Evolutionary conservation across 2,888 invertebrate species (phyloP), one percentile per base, ranked within the genome.

Genomic region (Abrostola tripartita): DNA sequence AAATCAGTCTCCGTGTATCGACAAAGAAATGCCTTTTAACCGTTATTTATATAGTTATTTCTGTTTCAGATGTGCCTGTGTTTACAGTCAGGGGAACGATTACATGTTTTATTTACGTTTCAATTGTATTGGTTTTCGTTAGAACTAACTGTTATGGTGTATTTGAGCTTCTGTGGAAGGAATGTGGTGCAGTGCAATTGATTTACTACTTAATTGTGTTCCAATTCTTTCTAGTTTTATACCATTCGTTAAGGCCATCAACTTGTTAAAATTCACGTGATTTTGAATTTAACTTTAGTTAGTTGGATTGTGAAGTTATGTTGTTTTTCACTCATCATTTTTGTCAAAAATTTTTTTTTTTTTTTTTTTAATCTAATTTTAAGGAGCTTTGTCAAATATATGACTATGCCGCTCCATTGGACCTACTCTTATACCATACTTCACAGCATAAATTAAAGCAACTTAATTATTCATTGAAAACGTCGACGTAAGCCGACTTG

Each of bases 1-100:
- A 93, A 93, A 93, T 93, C 93, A 92, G 92, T 92, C 90, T 87
- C 86, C 80, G 79, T 78, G 86, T 87, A 90, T 92, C 90, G 89
- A 91, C 89, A 92, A 91, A 91, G 90, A 89, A 91, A 89, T 90
- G 76, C 89, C 86, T 89, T 87, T 76, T 81, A 76, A 59, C 84
- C 67, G 87, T 87, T 91, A 92, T 92, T 92, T 92, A 91, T 91
- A 87, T 84, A 82, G 84, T 85, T 88, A 91, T 90, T 90, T 85
- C 75, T 68, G 81, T 74, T 71, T 63, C 66, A 69, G 66, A 68
- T 65, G 74, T 68, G 66, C 66, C 68, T 64, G 56, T 78, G 78
- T 78, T 79, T 79, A 78, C 78, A 69, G 64, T 61, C 55, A 52
- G 63, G 58, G 76, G 69, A 61, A 66, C 64, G 64, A 75, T 73